These are phyloP conservation scores for Lepeophtheirus salmonis DNA, from an alignment of 1,140 invertebrate species.

Conservation along the genomic window DNA sequence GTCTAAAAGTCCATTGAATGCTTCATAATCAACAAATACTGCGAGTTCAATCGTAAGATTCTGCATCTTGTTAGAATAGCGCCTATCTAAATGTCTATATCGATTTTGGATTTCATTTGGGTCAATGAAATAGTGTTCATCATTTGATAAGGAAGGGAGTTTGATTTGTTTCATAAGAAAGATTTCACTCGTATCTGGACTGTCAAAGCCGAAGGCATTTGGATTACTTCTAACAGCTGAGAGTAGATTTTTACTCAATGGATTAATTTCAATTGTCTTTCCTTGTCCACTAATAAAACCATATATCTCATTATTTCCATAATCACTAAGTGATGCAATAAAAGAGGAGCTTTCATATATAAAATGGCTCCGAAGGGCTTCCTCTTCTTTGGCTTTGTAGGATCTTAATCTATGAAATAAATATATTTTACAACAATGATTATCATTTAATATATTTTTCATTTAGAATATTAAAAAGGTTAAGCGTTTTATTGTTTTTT, in stretches of 20 bases:
- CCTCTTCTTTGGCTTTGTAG: too few species aligned
- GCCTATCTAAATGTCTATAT: neutral
- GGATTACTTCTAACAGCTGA: neutral
- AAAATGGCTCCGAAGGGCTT: neutral
- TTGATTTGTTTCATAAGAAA: conserved; percentile 1
- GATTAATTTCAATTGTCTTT: neutral
- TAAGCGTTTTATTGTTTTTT: too few species aligned
- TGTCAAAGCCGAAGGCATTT: neutral
- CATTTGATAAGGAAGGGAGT: neutral
- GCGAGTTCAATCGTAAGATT: neutral
- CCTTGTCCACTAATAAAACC: neutral
- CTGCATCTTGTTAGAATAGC: neutral
- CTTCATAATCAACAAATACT: neutral
- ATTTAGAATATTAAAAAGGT: too few species aligned
- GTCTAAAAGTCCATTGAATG: neutral
- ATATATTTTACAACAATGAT: too few species aligned
- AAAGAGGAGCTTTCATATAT: neutral
- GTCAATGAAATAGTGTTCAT: neutral
- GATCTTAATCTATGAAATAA: too few species aligned
- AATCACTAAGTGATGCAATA: conserved; percentile 2
- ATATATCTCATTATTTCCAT: neutral
- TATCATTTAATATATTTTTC: too few species aligned
- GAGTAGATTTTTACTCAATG: neutral
- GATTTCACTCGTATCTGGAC: neutral
- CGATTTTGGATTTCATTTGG: neutral